These are phyloP conservation scores for Scytalopus superciliaris DNA, from an alignment of 2,113 vertebrate genomes.

Conservation along the genomic window DNA sequence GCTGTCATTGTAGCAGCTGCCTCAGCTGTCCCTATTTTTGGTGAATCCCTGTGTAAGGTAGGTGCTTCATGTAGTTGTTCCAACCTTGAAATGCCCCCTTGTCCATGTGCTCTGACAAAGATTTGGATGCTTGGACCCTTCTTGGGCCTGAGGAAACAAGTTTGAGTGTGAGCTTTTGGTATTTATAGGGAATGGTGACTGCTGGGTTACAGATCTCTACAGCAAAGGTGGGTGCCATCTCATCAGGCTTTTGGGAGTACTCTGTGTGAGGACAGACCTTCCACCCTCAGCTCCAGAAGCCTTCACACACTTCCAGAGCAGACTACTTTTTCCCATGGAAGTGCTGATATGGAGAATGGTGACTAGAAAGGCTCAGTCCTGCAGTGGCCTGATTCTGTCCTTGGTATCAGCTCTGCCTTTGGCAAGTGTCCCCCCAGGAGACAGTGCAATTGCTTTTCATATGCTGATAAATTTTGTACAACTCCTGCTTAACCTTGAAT, in stretches of 20 bases:
- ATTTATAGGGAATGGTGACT: not conserved
- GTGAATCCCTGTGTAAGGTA: not conserved
- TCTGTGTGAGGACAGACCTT: rapidly evolving
- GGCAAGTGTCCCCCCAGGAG: not conserved
- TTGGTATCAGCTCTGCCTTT: not conserved
- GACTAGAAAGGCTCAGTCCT: not conserved
- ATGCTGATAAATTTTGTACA: not conserved
- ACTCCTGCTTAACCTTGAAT: not conserved
- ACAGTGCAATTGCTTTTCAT: not conserved
- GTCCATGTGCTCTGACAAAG: not conserved
- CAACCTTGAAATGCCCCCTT: not conserved
- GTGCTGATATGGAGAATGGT: rapidly evolving
- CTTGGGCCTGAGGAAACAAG: not conserved
- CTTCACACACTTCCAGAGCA: not conserved
- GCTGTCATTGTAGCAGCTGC: not conserved
- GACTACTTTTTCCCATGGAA: not conserved
- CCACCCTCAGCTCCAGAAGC: not conserved
- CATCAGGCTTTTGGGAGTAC: not conserved
- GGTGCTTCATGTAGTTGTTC: not conserved
- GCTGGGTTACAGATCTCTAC: not conserved
- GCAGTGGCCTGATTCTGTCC: not conserved
- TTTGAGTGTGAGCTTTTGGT: not conserved
- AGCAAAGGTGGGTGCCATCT: not conserved
- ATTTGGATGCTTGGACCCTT: not conserved
- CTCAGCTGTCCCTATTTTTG: not conserved